Evolutionary conservation across 2,113 vertebrate genomes (phyloP), one percentile per base, ranked within the genome.

Genomic region (Pavo muticus): DNA sequence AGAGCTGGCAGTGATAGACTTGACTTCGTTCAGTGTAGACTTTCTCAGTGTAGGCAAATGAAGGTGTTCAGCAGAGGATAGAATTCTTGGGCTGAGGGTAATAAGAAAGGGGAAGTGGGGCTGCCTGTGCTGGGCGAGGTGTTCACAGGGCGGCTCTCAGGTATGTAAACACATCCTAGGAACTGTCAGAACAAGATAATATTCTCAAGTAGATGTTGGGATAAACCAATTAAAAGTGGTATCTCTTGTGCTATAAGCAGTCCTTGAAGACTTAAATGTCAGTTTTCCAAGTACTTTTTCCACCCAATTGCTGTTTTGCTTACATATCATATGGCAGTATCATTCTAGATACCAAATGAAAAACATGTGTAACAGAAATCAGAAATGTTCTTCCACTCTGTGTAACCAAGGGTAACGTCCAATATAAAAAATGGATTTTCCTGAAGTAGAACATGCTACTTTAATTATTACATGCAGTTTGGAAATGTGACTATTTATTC

Each of bases 391-490:
- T 95, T 91, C 29, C n/a, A 71, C 75, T 93, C 76, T 3, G 2
- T 64, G 60, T 93, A 93, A 94, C 88, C 64, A 77, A 59, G 91
- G 80, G 86, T 84, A 94, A 94, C 0, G 0, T 95, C 87, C 81
- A 91, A 84, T 32, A 65, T 88, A 94, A 97, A 94, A 94, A 96
- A 91, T 81, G 90, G 82, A 60, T 93, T 97, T 96, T 96, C 94
- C 88, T 95, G 78, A 96, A 92, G 84, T 82, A 69, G 78, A 96
- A 72, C 92, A 94, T 71, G 63, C 80, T 94, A 94, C 71, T 97
- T 96, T 87, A 93, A 97, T 98, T 97, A 96, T 87, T 96, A 86
- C 2, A 11, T 91, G 82, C 90, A 91, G 63, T 86, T 96, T 97
- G 89, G 94, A 96, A 91, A 92, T 83, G 69, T 1, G 77, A 93